Conservation (phyloP, 2,113 vertebrate species). For the Paracanthobrama guichenoti region DNA sequence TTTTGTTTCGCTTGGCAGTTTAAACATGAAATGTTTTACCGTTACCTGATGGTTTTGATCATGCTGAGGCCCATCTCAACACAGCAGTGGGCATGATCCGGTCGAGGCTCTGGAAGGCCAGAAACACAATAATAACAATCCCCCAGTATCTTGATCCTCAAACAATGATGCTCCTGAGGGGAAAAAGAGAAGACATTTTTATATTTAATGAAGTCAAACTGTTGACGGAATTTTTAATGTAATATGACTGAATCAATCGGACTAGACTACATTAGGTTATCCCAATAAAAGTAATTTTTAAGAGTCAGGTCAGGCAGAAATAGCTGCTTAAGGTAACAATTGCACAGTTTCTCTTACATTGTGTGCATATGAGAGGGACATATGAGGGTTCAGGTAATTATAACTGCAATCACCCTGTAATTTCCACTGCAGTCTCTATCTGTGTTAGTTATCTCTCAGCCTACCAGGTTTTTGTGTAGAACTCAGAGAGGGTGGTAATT, state of each 20-base stretch:
- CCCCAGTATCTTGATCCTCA: conserved; percentile 97
- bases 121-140: conserved; percentile 99
- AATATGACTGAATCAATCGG: background rate
- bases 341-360: background rate
- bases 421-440: conserved; percentile 22
- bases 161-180: conserved; percentile 90
- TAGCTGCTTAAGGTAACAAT: background rate
- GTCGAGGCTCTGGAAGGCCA: conserved; percentile 92
- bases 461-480: conserved; percentile 17
- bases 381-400: background rate
- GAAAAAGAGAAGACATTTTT: background rate
- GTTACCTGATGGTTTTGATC: conserved; percentile 98
- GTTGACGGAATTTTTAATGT: background rate
- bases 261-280: background rate
- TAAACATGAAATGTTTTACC: background rate
- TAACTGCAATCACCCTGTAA: background rate
- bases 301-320: background rate
- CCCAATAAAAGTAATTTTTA: background rate
- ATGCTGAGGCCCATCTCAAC: conserved; percentile 99
- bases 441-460: conserved; percentile 2
- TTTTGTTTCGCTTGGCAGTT: background rate
- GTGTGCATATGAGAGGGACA: too few species aligned
- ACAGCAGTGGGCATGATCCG: conserved; percentile 96
- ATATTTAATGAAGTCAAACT: background rate
- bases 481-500: conserved; percentile 33